Percentiles rank a stretch among this genome's conserved stretches.
These are phyloP conservation scores for Petrosia ficiformis DNA, from an alignment of 37 sponge, comb jelly and placozoan genomes.

Conservation along the genomic window DNA sequence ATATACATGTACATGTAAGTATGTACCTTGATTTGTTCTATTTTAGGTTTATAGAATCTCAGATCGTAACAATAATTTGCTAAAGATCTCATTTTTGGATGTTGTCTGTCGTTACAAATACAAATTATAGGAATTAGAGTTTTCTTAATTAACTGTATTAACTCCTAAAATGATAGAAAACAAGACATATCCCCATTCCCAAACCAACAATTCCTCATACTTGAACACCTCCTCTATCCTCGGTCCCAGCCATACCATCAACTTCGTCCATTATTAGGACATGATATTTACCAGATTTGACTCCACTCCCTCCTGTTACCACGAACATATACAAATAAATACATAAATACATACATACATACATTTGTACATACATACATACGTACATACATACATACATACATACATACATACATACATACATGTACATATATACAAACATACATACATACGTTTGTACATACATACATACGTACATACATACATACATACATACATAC, in stretches of 20 bases:
- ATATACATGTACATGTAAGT: not conserved
- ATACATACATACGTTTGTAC: not conserved
- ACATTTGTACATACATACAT: no score
- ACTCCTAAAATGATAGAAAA: constrained; percentile 50
- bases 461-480: not conserved
- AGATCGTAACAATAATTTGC: constrained; percentile 93
- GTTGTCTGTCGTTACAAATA: constrained; percentile 94
- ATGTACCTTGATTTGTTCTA: constrained; percentile 80
- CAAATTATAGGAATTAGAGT: constrained; percentile 92
- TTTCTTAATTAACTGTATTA: constrained; percentile 88
- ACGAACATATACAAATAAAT: constrained; percentile 4
- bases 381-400: not conserved
- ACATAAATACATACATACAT: not conserved
- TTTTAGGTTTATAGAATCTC: constrained; percentile 72
- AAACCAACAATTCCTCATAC: constrained; percentile 15
- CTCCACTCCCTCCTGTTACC: constrained; percentile 13
- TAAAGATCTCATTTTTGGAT: constrained; percentile 88
- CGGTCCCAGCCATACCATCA: constrained; percentile 99
- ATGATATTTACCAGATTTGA: constrained; percentile 42
- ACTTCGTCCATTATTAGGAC: constrained; percentile 98
- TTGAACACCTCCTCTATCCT: constrained; percentile 92
- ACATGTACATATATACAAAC: constrained; percentile 7
- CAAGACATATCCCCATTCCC: not conserved
- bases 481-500: constrained; percentile 3
- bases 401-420: not conserved